Conservation (phyloP, 2,888 invertebrate genomes). For the Polydrusus tereticollis region DNA sequence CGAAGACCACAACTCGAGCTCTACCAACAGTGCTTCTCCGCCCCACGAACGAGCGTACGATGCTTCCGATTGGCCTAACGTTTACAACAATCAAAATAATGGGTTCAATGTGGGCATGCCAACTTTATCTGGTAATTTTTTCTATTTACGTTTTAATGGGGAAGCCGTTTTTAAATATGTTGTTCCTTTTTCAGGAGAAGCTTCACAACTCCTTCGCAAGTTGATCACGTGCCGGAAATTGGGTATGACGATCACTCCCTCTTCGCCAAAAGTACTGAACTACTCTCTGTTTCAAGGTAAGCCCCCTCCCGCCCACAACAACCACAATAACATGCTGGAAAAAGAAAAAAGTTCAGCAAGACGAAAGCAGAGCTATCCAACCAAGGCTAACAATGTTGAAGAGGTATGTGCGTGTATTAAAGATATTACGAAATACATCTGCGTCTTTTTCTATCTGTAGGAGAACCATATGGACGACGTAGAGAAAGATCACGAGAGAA, state of each 20-base stretch:
- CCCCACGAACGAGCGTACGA: constrained; percentile 60
- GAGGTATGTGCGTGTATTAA: too few relatives aligned
- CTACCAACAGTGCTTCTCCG: constrained; percentile 63
- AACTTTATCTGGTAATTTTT: constrained; percentile 36
- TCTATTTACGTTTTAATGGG: not conserved
- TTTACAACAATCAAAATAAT: constrained; percentile 35
- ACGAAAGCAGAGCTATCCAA: constrained; percentile 86
- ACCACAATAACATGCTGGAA: constrained; percentile 46
- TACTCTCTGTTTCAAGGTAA: constrained; percentile 54
- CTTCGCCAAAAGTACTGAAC: constrained; percentile 60
- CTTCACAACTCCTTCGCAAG: constrained; percentile 81
- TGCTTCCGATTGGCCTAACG: constrained; percentile 66
- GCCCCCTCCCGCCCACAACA: constrained; percentile 22
- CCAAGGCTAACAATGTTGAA: constrained; percentile 69
- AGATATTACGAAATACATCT: not conserved
- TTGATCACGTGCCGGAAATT: constrained; percentile 83
- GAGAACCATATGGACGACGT: constrained; percentile 19
- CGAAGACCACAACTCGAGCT: constrained; percentile 65
- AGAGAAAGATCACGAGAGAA: constrained; percentile 17
- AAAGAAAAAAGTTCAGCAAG: constrained; percentile 72
- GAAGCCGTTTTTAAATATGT: too few relatives aligned
- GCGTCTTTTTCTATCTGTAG: constrained; percentile 6
- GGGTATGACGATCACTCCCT: constrained; percentile 75
- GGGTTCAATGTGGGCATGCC: constrained; percentile 39
- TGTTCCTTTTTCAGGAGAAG: constrained; percentile 76